Percentiles rank a stretch among this genome's conserved stretches.
Conservation (phyloP, 1,140 invertebrate genomes). For the Ladona fulva region DNA sequence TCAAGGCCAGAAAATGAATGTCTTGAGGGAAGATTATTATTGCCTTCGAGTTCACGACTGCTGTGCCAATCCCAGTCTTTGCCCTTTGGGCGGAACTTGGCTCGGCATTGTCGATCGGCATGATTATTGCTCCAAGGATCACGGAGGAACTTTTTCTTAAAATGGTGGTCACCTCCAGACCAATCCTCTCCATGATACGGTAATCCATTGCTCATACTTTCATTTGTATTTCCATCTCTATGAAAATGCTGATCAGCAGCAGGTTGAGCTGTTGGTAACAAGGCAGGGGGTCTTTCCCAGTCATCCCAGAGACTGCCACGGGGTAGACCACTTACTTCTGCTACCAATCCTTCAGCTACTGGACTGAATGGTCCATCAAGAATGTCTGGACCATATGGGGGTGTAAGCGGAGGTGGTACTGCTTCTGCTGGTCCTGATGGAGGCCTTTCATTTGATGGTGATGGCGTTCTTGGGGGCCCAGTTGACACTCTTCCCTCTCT, state of each 20-base stretch:
- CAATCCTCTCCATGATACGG: conserved; percentile 33
- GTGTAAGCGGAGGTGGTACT: conserved; percentile 24
- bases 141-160: conserved; percentile 72
- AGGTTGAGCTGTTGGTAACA: conserved; percentile 18
- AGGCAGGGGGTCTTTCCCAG: background rate
- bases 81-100: conserved; percentile 56
- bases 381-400: background rate
- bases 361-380: conserved; percentile 24
- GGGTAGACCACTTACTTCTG: background rate
- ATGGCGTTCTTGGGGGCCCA: conserved; percentile 52
- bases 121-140: conserved; percentile 47
- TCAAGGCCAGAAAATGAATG: background rate
- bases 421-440: conserved; percentile 24
- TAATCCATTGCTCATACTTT: conserved; percentile 32
- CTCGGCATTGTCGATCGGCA: conserved; percentile 32
- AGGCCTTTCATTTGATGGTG: conserved; percentile 43
- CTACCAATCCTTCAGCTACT: conserved; percentile 29
- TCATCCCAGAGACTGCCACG: background rate
- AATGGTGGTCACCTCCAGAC: conserved; percentile 34
- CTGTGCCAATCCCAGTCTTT: conserved; percentile 63
- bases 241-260: conserved; percentile 30
- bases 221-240: conserved; percentile 30
- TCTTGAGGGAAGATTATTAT: background rate
- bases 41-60: background rate
- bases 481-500: background rate